Percentiles rank a stretch among this genome's conserved stretches.
Evolutionary conservation across 2,113 vertebrate genomes (phyloP).

Genomic region (Phasianus colchicus): DNA sequence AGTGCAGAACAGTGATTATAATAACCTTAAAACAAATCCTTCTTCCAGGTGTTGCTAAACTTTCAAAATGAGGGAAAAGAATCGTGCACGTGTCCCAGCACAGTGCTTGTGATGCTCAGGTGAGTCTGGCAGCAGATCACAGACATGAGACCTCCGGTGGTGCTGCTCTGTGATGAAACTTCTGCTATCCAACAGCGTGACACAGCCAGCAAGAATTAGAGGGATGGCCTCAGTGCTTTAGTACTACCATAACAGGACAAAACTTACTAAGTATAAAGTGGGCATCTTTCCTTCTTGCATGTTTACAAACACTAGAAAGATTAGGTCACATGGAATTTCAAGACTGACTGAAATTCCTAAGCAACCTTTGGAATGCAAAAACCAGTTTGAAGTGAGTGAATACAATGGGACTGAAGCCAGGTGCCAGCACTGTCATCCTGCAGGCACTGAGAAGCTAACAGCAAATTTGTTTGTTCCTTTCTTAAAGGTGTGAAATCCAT

Average conservation of each 20-base stretch:
- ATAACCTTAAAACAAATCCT: neutral
- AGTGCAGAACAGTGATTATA: neutral
- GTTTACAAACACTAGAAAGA: neutral
- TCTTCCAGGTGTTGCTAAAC: neutral
- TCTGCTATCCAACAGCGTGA: neutral
- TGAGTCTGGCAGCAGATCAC: neutral
- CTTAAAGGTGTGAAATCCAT: neutral
- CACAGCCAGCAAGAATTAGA: neutral
- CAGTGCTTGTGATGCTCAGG: neutral
- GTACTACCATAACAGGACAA: neutral
- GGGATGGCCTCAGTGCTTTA: neutral
- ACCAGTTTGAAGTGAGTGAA: neutral
- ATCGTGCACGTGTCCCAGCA: neutral
- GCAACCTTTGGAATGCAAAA: neutral
- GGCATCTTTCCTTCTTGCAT: neutral
- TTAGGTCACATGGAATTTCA: neutral
- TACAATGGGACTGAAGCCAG: neutral
- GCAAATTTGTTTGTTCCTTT: neutral
- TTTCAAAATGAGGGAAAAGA: neutral
- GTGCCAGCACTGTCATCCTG: neutral
- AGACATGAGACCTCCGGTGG: neutral
- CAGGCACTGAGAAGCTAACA: neutral
- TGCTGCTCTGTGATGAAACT: neutral
- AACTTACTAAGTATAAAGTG: neutral
- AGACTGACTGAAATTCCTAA: neutral